Percentiles rank a stretch among this genome's conserved stretches.
These are phyloP conservation scores for Blennius ocellaris DNA, from an alignment of 2,113 vertebrate species.

Conservation along the genomic window DNA sequence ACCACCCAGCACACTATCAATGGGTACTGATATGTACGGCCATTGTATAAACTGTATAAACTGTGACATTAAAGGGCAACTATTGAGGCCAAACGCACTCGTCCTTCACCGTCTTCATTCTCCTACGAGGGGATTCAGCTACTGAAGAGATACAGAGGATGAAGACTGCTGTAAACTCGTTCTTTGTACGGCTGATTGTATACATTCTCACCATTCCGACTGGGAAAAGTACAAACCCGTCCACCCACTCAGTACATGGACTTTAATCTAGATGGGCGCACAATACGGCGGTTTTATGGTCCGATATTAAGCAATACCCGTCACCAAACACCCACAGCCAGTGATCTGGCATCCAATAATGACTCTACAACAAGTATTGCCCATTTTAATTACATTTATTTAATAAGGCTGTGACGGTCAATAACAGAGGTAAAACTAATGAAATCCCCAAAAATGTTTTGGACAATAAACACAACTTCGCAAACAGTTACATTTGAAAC, in stretches of 20 bases:
- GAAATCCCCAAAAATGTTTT: neutral
- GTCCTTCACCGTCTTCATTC: neutral
- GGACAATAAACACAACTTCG: neutral
- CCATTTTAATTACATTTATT: constrained; percentile 28
- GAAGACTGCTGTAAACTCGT: neutral
- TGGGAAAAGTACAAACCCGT: constrained; percentile 13
- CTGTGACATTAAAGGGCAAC: neutral
- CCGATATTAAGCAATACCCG: neutral
- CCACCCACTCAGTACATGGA: constrained; percentile 9
- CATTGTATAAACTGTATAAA: constrained; percentile 17
- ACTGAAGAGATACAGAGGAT: neutral
- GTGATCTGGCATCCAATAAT: too few species aligned
- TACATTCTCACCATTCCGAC: constrained; percentile 17
- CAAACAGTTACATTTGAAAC: neutral
- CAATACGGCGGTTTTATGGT: too few species aligned
- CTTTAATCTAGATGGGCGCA: constrained; percentile 16
- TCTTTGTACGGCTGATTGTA: constrained; percentile 12
- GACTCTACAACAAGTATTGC: constrained; percentile 1
- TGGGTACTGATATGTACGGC: neutral
- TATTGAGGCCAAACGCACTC: neutral
- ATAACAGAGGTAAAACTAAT: constrained; percentile 24
- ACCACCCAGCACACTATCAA: constrained; percentile 9
- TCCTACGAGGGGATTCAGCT: neutral
- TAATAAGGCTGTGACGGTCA: neutral
- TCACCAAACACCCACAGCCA: neutral